These are phyloP conservation scores for Malacoraja senta DNA, from an alignment of 2,797 vertebrate species.

Conservation along the genomic window DNA sequence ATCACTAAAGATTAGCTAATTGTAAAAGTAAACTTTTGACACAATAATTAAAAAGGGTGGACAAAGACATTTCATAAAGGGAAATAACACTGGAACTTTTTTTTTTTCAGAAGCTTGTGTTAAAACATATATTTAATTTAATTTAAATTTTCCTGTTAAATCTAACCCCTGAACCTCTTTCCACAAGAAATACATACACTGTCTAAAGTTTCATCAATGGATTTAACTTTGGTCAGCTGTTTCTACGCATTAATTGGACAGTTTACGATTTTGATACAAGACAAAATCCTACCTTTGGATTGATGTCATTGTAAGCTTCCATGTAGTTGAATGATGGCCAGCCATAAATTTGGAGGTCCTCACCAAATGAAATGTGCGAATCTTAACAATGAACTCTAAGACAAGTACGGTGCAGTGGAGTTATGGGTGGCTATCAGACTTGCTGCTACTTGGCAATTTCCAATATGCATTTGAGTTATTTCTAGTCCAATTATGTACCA, in stretches of 20 bases:
- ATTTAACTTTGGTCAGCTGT: not conserved
- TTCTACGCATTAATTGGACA: not conserved
- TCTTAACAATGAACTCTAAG: not conserved
- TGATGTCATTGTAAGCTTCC: not conserved
- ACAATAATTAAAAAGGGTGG: not conserved
- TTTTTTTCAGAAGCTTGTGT: slow-evolving; percentile 2
- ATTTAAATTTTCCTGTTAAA: not conserved
- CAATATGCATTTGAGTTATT: not conserved
- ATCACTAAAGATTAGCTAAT: not conserved
- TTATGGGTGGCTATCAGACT: not conserved
- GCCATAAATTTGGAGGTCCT: not conserved
- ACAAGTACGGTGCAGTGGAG: not conserved
- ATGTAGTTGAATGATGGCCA: not conserved
- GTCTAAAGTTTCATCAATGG: too few relatives aligned
- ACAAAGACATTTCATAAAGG: not conserved
- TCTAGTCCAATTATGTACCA: not conserved
- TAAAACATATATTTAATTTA: not conserved
- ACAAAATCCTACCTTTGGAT: not conserved
- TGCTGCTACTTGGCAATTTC: not conserved
- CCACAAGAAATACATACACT: too few relatives aligned
- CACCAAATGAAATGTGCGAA: not conserved
- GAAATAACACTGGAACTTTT: not conserved
- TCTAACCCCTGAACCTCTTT: not conserved
- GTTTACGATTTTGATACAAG: not conserved
- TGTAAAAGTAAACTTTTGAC: not conserved